Evolutionary conservation across 2,113 vertebrate species (phyloP).

Genomic region (Echinops telfairi): DNA sequence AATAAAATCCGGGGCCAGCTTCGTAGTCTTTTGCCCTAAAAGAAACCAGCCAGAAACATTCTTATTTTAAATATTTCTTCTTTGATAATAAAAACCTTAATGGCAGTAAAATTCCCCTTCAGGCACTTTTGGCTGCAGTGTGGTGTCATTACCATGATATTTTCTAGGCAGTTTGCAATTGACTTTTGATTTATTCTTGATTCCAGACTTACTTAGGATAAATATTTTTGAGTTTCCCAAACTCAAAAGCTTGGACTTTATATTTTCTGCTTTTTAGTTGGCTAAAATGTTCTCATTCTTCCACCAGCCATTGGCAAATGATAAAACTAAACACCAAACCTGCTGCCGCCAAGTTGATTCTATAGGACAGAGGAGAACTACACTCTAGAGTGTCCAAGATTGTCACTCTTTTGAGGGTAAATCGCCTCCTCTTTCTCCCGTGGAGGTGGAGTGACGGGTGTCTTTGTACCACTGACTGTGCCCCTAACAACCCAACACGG

Average conservation of each 20-base stretch:
- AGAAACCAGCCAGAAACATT: neutral
- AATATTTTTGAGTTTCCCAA: conserved; percentile 15
- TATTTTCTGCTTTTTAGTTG: neutral
- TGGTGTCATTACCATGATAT: conserved; percentile 22
- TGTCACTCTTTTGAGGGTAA: too few species aligned
- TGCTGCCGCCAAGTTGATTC: too few species aligned
- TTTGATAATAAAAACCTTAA: conserved; percentile 31
- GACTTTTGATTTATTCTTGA: conserved; percentile 18
- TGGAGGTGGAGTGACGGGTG: too few species aligned
- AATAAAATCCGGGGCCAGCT: neutral
- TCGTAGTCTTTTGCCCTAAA: neutral
- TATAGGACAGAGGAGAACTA: too few species aligned
- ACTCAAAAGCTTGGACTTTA: neutral
- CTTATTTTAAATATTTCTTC: conserved; percentile 24
- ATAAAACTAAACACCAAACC: too few species aligned
- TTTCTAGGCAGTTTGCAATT: conserved; percentile 4
- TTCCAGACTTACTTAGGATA: conserved; percentile 4
- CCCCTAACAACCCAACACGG: too few species aligned
- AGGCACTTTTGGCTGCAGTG: conserved; percentile 4
- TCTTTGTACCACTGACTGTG: too few species aligned
- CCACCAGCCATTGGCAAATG: neutral
- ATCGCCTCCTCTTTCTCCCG: too few species aligned
- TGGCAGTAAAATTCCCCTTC: conserved; percentile 7
- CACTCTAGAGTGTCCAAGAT: too few species aligned
- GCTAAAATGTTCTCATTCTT: neutral